These are phyloP conservation scores for Anguilla rostrata DNA, from an alignment of 2,113 vertebrate species.

Conservation along the genomic window DNA sequence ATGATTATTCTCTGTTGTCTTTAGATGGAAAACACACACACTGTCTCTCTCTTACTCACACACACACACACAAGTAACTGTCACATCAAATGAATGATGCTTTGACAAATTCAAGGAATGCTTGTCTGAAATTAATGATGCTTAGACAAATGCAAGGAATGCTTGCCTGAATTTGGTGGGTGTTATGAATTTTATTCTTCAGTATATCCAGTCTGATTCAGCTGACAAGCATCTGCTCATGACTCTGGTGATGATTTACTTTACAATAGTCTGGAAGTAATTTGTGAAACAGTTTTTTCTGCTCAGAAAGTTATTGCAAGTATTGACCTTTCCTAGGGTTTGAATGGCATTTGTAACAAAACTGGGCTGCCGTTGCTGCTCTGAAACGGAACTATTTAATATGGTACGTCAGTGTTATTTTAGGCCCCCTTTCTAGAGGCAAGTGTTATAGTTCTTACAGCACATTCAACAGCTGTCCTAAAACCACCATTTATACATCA, in stretches of 20 bases:
- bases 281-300: conserved; percentile 65
- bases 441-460: conserved; percentile 54
- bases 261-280: conserved; percentile 73
- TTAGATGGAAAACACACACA: not conserved
- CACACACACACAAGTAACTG: not conserved
- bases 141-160: conserved; percentile 32
- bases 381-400: conserved; percentile 68
- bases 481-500: not conserved
- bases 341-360: conserved; percentile 70
- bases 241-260: conserved; percentile 73
- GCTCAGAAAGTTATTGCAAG: conserved; percentile 76
- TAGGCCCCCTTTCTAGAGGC: conserved; percentile 55
- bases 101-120: no score
- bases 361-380: conserved; percentile 60
- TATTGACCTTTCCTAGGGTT: conserved; percentile 72
- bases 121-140: conserved; percentile 48
- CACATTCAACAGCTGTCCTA: conserved; percentile 22
- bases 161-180: conserved; percentile 48
- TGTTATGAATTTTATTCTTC: conserved; percentile 56
- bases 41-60: no score
- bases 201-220: conserved; percentile 63
- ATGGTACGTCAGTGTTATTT: conserved; percentile 63
- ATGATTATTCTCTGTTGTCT: not conserved
- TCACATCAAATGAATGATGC: conserved; percentile 34
- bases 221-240: conserved; percentile 65